A percentile compares a stretch with the other conserved stretches of the same genome.
phyloP scores from a whole-genome alignment of 1,140 invertebrate species.

The Monomorium pharaonis region DNA sequence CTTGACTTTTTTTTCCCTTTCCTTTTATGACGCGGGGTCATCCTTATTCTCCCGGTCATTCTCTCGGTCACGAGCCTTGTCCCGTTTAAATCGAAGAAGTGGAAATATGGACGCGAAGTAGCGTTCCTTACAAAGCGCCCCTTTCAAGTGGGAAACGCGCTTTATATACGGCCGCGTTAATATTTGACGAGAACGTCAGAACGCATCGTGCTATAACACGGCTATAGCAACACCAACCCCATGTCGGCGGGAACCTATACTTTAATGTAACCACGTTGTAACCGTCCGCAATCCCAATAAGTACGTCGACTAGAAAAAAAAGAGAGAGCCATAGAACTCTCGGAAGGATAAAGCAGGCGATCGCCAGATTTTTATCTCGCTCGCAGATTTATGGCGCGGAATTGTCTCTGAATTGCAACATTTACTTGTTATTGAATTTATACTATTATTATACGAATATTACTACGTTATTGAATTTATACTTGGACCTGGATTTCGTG shows the following conservation, averaged over 20 bases:
- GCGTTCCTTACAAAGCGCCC: constrained; percentile 28
- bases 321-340: background rate
- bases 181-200: constrained; percentile 50
- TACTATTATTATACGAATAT: too few species aligned
- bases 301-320: constrained; percentile 13
- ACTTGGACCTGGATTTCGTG: background rate
- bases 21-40: too few species aligned
- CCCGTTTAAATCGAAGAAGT: constrained; percentile 40
- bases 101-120: constrained; percentile 28
- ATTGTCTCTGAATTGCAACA: background rate
- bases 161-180: constrained; percentile 48
- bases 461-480: too few species aligned
- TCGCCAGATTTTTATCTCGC: constrained; percentile 38
- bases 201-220: constrained; percentile 48
- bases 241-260: constrained; percentile 48
- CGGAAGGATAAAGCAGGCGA: background rate
- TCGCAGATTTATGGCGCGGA: background rate
- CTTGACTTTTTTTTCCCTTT: background rate
- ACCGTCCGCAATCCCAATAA: constrained; percentile 50
- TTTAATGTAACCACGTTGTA: constrained; percentile 38
- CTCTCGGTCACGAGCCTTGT: constrained; percentile 10
- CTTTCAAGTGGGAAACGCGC: constrained; percentile 25
- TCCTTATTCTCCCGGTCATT: constrained; percentile 20
- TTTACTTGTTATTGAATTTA: background rate
- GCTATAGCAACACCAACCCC: constrained; percentile 55